A percentile compares a stretch with the other conserved stretches of the same genome.
phyloP scores from a whole-genome alignment of 2,888 invertebrate species.

The Formica aserva region DNA sequence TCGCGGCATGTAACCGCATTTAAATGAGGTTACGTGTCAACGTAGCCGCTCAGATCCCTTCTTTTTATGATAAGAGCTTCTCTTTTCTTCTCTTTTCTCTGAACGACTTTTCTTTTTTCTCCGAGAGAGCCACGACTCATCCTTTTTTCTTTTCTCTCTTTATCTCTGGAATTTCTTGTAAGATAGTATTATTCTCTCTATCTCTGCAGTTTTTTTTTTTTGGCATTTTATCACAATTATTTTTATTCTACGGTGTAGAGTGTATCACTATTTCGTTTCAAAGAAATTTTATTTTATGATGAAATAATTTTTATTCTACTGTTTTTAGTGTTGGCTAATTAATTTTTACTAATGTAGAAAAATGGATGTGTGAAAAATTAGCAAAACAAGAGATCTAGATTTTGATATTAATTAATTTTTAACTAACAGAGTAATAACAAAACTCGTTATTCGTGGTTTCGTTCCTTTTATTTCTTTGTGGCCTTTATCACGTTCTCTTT shows the following conservation, averaged over 20 bases:
- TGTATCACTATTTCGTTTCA: background rate
- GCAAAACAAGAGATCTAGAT: background rate
- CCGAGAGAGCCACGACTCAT: background rate
- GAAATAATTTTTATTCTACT: constrained; percentile 11
- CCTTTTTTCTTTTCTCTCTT: constrained; percentile 10
- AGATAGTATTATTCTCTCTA: constrained; percentile 16
- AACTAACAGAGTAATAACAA: constrained; percentile 50
- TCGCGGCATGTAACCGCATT: constrained; percentile 67
- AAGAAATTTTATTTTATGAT: background rate
- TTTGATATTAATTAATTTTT: constrained; percentile 52
- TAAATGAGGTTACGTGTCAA: constrained; percentile 69
- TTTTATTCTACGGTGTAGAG: too few species aligned
- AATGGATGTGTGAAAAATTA: background rate
- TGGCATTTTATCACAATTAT: background rate
- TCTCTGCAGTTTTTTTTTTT: constrained; percentile 4
- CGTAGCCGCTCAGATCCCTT: constrained; percentile 40
- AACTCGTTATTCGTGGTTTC: constrained; percentile 12
- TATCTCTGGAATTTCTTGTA: constrained; percentile 27
- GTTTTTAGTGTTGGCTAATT: background rate
- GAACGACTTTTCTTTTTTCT: constrained; percentile 15
- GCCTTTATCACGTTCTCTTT: constrained; percentile 46
- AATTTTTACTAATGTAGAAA: background rate
- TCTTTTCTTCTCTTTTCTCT: background rate
- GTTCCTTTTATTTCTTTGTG: background rate
- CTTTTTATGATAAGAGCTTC: constrained; percentile 50